These are phyloP conservation scores for Peribatodes rhomboidaria DNA, from an alignment of 2,888 invertebrate species.

Conservation along the genomic window DNA sequence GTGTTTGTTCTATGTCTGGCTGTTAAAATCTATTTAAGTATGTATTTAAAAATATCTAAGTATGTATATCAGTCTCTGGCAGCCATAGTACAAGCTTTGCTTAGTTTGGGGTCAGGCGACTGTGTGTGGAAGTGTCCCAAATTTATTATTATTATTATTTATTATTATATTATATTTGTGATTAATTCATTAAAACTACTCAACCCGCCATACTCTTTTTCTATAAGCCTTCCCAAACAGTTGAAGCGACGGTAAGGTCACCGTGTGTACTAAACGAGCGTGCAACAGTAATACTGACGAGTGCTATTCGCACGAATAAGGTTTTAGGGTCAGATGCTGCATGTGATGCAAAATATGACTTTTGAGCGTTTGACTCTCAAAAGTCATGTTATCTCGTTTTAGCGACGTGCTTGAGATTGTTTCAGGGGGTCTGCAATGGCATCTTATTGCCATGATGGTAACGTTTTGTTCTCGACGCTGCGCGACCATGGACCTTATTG, in stretches of 20 bases:
- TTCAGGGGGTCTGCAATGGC: background rate
- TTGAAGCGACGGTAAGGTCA: constrained; percentile 40
- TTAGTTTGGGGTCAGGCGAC: too few species aligned
- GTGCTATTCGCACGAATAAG: constrained; percentile 44
- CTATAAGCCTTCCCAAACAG: background rate
- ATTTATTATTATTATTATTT: too few species aligned
- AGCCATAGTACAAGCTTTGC: too few species aligned
- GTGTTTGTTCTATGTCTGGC: too few species aligned
- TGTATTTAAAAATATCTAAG: too few species aligned
- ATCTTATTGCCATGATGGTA: too few species aligned
- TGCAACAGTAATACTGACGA: constrained; percentile 51
- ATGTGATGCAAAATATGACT: constrained; percentile 32
- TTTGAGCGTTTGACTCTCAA: constrained; percentile 15
- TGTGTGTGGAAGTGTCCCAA: too few species aligned
- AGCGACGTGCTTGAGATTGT: constrained; percentile 6
- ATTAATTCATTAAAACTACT: background rate
- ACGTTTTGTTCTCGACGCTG: too few species aligned
- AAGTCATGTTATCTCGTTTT: background rate
- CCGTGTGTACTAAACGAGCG: constrained; percentile 41
- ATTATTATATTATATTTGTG: too few species aligned
- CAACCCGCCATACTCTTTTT: background rate
- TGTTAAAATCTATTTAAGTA: too few species aligned
- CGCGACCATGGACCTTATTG: too few species aligned
- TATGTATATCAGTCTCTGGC: too few species aligned
- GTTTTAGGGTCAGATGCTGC: constrained; percentile 49